A percentile compares a stretch with the other conserved stretches of the same genome.
phyloP scores from a whole-genome alignment of 2,797 vertebrate species.

The Onychomys leucogaster region DNA sequence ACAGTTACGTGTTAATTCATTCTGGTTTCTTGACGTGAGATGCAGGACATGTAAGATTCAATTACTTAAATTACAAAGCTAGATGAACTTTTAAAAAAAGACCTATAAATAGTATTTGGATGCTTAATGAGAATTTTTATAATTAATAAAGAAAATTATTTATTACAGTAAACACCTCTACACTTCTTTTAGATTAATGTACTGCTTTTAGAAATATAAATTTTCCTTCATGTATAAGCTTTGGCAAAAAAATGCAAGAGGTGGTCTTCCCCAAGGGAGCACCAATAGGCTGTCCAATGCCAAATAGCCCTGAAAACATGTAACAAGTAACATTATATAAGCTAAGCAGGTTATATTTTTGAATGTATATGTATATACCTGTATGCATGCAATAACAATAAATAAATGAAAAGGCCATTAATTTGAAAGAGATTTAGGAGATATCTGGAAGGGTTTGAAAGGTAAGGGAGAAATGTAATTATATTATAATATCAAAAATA shows the following conservation, averaged over 20 bases:
- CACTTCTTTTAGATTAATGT: background rate
- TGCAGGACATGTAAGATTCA: background rate
- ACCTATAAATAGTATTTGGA: background rate
- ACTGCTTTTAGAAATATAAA: slow-evolving; percentile 31
- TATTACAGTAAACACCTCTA: background rate
- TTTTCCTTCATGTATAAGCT: background rate
- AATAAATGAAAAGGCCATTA: background rate
- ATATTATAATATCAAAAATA: too few species aligned
- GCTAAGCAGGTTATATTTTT: background rate
- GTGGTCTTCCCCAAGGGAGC: background rate
- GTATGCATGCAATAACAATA: background rate
- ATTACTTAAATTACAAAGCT: background rate
- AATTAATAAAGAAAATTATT: background rate
- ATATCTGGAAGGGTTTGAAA: background rate
- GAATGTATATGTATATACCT: background rate
- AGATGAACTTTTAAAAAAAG: background rate
- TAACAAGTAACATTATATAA: background rate
- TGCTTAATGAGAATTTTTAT: background rate
- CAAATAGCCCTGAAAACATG: background rate
- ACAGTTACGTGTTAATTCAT: background rate
- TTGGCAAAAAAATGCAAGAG: background rate
- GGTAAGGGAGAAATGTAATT: background rate
- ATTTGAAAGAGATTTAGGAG: background rate
- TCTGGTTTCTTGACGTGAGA: slow-evolving; percentile 25
- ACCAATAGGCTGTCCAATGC: background rate